Evolutionary conservation across 2,888 invertebrate genomes (phyloP).

Genomic region (Anarsia innoxiella): DNA sequence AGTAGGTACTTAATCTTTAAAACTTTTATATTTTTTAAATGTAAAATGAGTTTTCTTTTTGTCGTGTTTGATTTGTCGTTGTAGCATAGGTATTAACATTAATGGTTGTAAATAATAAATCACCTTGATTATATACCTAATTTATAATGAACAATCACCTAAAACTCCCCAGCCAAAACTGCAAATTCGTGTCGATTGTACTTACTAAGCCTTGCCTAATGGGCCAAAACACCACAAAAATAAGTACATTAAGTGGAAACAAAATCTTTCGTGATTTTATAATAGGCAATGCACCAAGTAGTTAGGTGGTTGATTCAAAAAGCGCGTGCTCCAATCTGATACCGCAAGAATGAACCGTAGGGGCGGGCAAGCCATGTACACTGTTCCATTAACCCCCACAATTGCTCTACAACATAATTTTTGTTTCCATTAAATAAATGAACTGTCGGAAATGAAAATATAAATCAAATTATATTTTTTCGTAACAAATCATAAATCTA

Average conservation of each 20-base stretch:
- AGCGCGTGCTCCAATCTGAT: conserved; percentile 54
- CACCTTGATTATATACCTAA: no score
- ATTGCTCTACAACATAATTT: conserved; percentile 49
- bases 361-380: conserved; percentile 29
- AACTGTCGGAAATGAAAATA: conserved; percentile 49
- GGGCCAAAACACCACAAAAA: conserved; percentile 19
- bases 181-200: no score
- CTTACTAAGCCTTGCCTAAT: no score
- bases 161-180: no score
- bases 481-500: conserved; percentile 31
- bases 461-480: conserved; percentile 43
- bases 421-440: conserved; percentile 45
- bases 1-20: neutral
- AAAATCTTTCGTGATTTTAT: conserved; percentile 31
- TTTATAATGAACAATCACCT: no score
- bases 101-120: no score
- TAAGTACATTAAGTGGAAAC: conserved; percentile 22
- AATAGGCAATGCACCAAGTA: conserved; percentile 27
- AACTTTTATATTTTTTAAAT: no score
- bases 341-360: conserved; percentile 35
- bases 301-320: conserved; percentile 44
- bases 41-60: no score
- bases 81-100: no score
- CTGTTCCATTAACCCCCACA: conserved; percentile 36
- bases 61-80: no score